Evolutionary conservation across 2,888 invertebrate genomes (phyloP).

Genomic region (Eupithecia insigniata): DNA sequence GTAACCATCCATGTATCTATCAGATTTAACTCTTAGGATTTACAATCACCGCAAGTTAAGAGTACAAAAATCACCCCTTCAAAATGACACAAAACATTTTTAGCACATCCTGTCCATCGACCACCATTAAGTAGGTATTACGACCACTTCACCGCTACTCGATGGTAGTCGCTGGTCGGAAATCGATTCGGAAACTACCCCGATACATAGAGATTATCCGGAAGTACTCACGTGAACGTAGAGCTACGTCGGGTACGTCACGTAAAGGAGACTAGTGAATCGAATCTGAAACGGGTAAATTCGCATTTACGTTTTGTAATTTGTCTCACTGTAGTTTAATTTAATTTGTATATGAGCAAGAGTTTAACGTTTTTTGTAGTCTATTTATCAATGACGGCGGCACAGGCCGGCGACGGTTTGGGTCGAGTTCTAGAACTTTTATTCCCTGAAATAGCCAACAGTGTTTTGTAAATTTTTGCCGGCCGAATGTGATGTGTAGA

Average conservation of each 20-base stretch:
- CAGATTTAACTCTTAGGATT: too few species aligned
- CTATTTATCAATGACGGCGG: neutral
- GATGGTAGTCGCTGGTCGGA: constrained; percentile 18
- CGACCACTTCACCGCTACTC: neutral
- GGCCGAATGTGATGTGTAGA: neutral
- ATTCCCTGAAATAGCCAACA: neutral
- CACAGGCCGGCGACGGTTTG: neutral
- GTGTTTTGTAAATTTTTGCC: neutral
- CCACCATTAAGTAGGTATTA: neutral
- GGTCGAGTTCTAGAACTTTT: too few species aligned
- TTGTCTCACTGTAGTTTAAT: neutral
- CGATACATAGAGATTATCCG: constrained; percentile 19
- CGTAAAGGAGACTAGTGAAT: neutral
- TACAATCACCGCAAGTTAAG: neutral
- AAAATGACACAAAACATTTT: constrained; percentile 1
- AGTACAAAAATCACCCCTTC: neutral
- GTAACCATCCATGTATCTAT: neutral
- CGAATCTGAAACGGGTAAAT: neutral
- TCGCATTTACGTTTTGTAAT: neutral
- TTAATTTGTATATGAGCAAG: neutral
- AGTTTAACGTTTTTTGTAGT: neutral
- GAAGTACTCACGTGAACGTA: neutral
- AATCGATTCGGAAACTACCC: constrained; percentile 41
- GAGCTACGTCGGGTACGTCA: neutral
- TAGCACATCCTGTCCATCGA: neutral